A percentile compares a stretch with the other conserved stretches of the same genome.
These are phyloP conservation scores for Nasonia giraulti DNA, from an alignment of 1,140 invertebrate genomes.

Conservation along the genomic window DNA sequence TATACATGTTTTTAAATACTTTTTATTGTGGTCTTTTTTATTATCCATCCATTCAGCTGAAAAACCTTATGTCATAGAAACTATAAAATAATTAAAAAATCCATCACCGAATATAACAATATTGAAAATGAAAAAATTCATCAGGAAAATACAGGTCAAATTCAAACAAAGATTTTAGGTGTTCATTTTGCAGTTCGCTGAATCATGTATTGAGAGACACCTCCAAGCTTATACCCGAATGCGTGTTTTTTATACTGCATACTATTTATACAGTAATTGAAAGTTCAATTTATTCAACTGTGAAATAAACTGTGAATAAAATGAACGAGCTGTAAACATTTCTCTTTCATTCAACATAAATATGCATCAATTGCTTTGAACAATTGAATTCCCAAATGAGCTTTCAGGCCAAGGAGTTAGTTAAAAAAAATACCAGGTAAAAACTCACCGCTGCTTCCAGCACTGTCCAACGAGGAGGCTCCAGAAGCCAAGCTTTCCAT, in stretches of 20 bases:
- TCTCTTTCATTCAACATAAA: slow-evolving; percentile 11
- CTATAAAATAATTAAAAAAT: background rate
- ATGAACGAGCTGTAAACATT: background rate
- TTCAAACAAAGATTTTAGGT: slow-evolving; percentile 20
- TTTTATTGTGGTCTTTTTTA: background rate
- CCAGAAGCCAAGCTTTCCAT: slow-evolving; percentile 73
- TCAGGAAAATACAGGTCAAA: background rate
- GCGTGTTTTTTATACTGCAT: background rate
- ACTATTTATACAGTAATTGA: background rate
- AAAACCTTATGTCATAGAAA: background rate
- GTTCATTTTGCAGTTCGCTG: background rate
- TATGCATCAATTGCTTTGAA: background rate
- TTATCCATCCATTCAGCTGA: background rate
- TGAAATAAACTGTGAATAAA: background rate
- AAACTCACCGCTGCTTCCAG: slow-evolving; percentile 73
- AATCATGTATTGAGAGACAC: slow-evolving; percentile 10
- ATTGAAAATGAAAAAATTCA: background rate
- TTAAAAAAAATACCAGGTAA: slow-evolving; percentile 38
- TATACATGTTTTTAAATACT: too few relatives aligned
- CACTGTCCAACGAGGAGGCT: slow-evolving; percentile 74
- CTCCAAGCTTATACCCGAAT: background rate
- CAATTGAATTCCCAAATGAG: slow-evolving; percentile 14
- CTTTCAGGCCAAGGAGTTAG: background rate
- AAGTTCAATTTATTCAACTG: background rate
- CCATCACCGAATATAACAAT: background rate